Evolutionary conservation across 92 coral and sea anemone species (phyloP).

Genomic region (Actinernus sp.): DNA sequence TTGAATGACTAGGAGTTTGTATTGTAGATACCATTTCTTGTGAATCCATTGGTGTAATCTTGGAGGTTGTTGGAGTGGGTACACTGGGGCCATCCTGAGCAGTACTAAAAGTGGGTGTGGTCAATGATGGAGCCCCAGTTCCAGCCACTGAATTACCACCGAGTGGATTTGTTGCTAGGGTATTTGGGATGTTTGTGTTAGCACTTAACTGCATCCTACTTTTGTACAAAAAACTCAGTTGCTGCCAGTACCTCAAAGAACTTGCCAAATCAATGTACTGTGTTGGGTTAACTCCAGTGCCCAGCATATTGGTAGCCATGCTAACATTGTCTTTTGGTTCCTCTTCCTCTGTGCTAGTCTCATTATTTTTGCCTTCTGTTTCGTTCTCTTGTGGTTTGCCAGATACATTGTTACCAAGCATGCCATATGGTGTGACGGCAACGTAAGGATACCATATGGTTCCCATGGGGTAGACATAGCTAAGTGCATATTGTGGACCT

Average conservation of each 20-base stretch:
- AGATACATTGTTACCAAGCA: neutral
- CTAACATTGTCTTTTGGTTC: neutral
- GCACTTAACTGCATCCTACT: constrained; percentile 67
- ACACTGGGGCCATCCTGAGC: no score
- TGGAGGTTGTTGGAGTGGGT: no score
- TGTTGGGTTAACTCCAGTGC: constrained; percentile 7
- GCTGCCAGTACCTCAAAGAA: constrained; percentile 90
- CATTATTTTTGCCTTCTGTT: neutral
- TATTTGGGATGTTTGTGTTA: constrained; percentile 31
- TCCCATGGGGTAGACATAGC: constrained; percentile 54
- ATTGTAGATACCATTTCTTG: no score
- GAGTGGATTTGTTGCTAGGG: no score
- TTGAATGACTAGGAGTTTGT: no score
- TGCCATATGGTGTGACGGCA: constrained; percentile 41
- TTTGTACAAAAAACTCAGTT: constrained; percentile 74
- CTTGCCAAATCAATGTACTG: constrained; percentile 91
- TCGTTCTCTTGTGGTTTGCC: constrained; percentile 2
- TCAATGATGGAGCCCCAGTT: no score
- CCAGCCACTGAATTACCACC: no score
- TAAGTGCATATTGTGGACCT: constrained; percentile 33
- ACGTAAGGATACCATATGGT: constrained; percentile 51
- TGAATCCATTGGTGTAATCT: no score
- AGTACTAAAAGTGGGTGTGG: no score
- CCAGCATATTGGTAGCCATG: neutral
- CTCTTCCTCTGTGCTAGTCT: neutral